Conservation (phyloP, 2,797 vertebrate species). For the Coregonus suidteri region DNA sequence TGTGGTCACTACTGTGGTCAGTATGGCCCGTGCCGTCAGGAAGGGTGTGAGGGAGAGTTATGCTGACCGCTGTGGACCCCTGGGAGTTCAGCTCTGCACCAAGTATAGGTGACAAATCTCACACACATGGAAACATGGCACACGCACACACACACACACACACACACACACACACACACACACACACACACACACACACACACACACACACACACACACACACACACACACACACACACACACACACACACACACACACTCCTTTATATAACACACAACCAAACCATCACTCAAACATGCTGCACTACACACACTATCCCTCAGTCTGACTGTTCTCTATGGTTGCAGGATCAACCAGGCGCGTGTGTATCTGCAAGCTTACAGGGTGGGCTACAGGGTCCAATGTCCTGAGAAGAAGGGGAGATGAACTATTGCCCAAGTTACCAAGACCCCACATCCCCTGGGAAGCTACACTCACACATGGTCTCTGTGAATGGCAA, state of each 20-base stretch:
- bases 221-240: not conserved
- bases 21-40: slow-evolving; percentile 75
- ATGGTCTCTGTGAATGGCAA: not conserved
- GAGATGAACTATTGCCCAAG: slow-evolving; percentile 41
- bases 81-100: slow-evolving; percentile 75
- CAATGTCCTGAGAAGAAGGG: slow-evolving; percentile 74
- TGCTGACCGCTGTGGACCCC: slow-evolving; percentile 81
- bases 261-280: not conserved
- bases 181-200: not conserved
- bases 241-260: not conserved
- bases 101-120: slow-evolving; percentile 63
- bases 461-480: not conserved
- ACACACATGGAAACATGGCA: not conserved
- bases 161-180: not conserved
- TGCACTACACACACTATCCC: not conserved
- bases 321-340: slow-evolving; percentile 20
- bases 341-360: slow-evolving; percentile 81
- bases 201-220: not conserved
- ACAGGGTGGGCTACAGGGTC: slow-evolving; percentile 82
- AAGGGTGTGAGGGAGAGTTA: slow-evolving; percentile 79
- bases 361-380: slow-evolving; percentile 81
- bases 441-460: not conserved
- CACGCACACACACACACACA: not conserved
- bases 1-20: slow-evolving; percentile 78
- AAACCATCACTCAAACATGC: not conserved